A percentile compares a stretch with the other conserved stretches of the same genome.
Conservation (phyloP, 2,797 vertebrate genomes). For the Enteromius afrohamiltoni region DNA sequence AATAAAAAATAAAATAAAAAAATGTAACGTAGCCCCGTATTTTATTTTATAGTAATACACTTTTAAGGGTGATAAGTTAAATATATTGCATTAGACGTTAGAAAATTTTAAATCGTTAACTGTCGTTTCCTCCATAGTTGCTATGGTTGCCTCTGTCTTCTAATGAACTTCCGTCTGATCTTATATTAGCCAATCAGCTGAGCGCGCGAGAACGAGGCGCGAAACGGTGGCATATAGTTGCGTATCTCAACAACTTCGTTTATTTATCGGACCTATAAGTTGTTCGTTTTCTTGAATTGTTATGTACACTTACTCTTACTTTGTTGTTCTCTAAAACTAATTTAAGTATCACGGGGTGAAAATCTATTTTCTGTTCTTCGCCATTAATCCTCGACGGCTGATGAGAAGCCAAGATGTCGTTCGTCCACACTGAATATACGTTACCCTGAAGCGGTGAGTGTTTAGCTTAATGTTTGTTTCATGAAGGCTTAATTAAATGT, state of each 20-base stretch:
- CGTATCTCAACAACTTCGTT: not conserved
- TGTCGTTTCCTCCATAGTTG: not conserved
- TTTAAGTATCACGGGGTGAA: not conserved
- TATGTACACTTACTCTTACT: not conserved
- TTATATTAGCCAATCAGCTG: slow-evolving; percentile 29
- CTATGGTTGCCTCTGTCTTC: not conserved
- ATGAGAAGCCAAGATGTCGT: not conserved
- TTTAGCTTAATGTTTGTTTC: not conserved
- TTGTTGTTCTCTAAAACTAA: not conserved
- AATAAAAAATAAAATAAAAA: too few relatives aligned
- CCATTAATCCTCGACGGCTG: not conserved
- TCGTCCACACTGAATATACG: not conserved
- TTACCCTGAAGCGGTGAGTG: slow-evolving; percentile 17
- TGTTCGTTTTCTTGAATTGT: not conserved
- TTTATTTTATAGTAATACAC: not conserved
- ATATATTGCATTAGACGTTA: not conserved
- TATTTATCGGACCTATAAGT: not conserved
- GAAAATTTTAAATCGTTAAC: not conserved
- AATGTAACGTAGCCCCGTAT: not conserved
- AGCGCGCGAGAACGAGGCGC: slow-evolving; percentile 12
- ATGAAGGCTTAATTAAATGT: not conserved
- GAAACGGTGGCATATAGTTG: not conserved
- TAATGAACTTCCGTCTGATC: slow-evolving; percentile 22
- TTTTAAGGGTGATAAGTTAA: not conserved
- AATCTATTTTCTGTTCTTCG: not conserved